These are phyloP conservation scores for Manacus vitellinus DNA, from an alignment of 2,113 vertebrate species.

Conservation along the genomic window DNA sequence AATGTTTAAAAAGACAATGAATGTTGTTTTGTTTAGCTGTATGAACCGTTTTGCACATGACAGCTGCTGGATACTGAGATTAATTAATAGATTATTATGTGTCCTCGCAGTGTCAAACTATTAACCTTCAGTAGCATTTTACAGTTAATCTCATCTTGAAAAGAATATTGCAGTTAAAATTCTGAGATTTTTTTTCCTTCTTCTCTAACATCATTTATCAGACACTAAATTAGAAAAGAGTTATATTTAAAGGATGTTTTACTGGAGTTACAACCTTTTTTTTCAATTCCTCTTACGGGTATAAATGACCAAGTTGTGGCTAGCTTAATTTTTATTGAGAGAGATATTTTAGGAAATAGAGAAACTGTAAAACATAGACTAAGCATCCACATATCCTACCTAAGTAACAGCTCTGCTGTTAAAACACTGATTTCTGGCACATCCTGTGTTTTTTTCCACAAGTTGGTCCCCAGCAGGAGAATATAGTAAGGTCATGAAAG, in stretches of 20 bases:
- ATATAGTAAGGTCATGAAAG: not conserved
- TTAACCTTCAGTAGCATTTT: not conserved
- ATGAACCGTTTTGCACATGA: not conserved
- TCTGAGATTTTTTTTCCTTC: not conserved
- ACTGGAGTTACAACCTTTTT: not conserved
- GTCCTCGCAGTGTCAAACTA: not conserved
- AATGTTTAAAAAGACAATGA: not conserved
- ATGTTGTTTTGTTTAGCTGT: constrained; percentile 9
- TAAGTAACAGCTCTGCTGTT: not conserved
- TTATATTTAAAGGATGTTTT: not conserved
- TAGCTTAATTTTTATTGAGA: not conserved
- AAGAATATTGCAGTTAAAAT: not conserved
- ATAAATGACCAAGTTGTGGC: not conserved
- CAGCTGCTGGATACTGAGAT: not conserved
- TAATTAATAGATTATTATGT: not conserved
- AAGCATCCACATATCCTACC: not conserved
- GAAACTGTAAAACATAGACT: not conserved
- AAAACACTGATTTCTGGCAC: not conserved
- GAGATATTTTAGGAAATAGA: not conserved
- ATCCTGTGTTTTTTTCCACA: not conserved
- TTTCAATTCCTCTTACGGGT: not conserved
- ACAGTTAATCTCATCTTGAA: not conserved
- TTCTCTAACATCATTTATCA: not conserved
- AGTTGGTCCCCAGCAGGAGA: not conserved
- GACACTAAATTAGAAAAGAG: not conserved